Base-by-base conservation (phyloP, 2,888 invertebrate species). In the Agrochola lychnidis region DNA sequence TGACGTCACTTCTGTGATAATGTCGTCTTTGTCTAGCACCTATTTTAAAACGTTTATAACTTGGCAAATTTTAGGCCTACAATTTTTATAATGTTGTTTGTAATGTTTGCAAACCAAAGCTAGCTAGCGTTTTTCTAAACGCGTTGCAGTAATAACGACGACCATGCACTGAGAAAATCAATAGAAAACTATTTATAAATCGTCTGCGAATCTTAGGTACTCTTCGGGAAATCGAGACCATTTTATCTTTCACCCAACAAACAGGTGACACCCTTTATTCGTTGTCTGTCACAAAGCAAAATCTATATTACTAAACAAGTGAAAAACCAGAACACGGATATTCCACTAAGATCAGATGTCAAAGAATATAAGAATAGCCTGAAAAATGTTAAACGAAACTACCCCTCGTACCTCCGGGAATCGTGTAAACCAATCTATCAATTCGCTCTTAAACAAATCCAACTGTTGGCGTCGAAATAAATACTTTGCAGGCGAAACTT, bases 391-490 rank as follows among this genome's bases (percentile, higher is more conserved):
- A 22, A 70, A 56, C 57, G n/a, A 53, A 67, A 77, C 51, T 57
- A 69, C 12, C 66, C 56, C 12, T 16, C 22, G 16, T 2, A 22
- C 66, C 36, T 30, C 10, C 19, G 53, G 63, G 80, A 61, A 36
- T 5, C 14, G 53, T 56, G 61, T 36, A 45, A 42, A 69, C 64
- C 63, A 61, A 72, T 68, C 70, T 36, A 78, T 83, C 84, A 83
- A 78, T 78, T n/a, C 62, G 9, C 30, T 83, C 36, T 61, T 64
- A 68, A 74, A 82, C 45, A 84, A 84, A 84, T 53, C 30, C 57
- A 62, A 45, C 30, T 22, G 51, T 62, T 59, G 30, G 40, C 25
- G 30, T 62, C 14, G 19, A 79, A 61, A 78, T 70, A 57, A 70
- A 71, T 73, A 61, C 51, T 56, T 79, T 59, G 16, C 16, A 6